phyloP scores from a whole-genome alignment of 2,113 vertebrate genomes.

The Cyanoramphus novaezelandiae region DNA sequence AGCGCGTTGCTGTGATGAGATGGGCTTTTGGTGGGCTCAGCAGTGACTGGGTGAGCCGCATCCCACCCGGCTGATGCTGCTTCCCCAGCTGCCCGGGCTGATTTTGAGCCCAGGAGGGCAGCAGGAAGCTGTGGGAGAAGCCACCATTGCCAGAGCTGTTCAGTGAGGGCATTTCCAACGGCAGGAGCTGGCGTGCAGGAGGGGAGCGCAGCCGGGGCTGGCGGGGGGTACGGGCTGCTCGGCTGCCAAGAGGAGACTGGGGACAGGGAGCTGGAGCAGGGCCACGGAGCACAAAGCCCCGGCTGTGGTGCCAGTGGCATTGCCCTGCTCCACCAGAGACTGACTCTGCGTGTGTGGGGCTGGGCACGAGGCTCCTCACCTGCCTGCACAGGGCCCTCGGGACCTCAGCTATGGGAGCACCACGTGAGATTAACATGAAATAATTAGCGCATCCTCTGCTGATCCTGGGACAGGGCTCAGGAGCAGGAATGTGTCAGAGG shows the following conservation, averaged over 20 bases:
- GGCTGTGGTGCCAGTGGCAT: background rate
- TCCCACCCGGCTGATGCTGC: background rate
- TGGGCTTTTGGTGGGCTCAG: background rate
- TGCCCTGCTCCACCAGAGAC: background rate
- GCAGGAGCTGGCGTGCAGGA: background rate
- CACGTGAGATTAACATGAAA: background rate
- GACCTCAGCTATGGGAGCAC: background rate
- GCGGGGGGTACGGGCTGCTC: background rate
- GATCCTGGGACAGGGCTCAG: accelerated
- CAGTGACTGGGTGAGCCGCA: background rate
- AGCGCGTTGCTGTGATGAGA: accelerated
- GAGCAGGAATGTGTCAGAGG: accelerated
- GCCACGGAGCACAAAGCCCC: background rate
- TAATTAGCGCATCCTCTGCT: accelerated
- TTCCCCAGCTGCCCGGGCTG: background rate
- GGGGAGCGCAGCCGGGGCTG: background rate
- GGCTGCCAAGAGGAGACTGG: accelerated
- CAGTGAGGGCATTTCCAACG: background rate
- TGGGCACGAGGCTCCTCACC: accelerated
- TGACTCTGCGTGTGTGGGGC: background rate
- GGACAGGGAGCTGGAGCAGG: background rate
- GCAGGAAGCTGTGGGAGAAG: background rate
- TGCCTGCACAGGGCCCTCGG: background rate
- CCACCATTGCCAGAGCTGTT: accelerated
- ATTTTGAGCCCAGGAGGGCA: background rate